Base-by-base conservation (phyloP, 2,888 invertebrate genomes). In the Esperia sulphurella region DNA sequence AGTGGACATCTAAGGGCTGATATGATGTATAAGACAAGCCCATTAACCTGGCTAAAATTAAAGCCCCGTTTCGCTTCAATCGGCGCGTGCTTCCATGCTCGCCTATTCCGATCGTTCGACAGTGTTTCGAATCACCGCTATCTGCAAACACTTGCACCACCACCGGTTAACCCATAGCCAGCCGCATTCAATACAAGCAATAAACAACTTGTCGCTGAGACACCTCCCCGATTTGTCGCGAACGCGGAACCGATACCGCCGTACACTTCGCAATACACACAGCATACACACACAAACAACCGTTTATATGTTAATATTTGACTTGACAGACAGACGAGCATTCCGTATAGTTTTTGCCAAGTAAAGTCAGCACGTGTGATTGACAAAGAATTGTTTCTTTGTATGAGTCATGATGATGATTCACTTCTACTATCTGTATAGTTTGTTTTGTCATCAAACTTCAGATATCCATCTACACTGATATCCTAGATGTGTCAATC, bases 221-320 rank as follows among this genome's bases (percentile, higher is more conserved):
- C 31, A 31, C 52, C 53, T 46, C 46, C 53, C 51, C 51, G 55
- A 58, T 61, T 57, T 55, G 55, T 55, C 49, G 44, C 48, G 43
- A 51, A 46, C 46, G 43, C 48, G 47, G 45, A 51, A 51, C 52
- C 45, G 31, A 46, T 14, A 14, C 21, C 30, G 14, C 42, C 41
- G 40, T 43, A 43, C n/a, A 21, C 35, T n/a, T 35, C n/a, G 35
- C 47, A 21, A 47, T 43, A 31, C 42, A 43, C 10, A 45, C 41
- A 9, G 9, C 8, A 8, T 21, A 10, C 8, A 4, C 3, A 40
- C 8, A n/a, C 14, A 35, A 3, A 45, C 39, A 39, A 45, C 49
- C 53, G 57, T 58, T 63, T 61, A 58, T 61, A 58, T 59, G 59
- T 50, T 54, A 59, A 59, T 64, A 55, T 42, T 43, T 9, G 29